Percentiles rank a stretch among this genome's conserved stretches.
Conservation (phyloP, 2,113 vertebrate species). For the Hymenochirus boettgeri region DNA sequence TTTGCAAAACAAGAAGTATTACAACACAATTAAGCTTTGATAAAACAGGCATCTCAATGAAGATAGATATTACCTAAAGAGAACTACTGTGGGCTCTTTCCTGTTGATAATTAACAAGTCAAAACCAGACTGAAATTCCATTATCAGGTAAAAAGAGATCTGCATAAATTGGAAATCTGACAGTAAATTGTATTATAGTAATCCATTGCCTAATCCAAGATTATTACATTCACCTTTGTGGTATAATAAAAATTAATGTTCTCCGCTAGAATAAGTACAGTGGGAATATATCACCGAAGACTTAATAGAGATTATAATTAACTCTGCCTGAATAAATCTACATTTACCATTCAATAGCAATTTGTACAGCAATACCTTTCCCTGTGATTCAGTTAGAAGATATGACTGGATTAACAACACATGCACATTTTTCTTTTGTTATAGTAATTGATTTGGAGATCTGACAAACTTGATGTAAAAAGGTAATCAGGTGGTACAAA, state of each 20-base stretch:
- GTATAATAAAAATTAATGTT: conserved; percentile 74
- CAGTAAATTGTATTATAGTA: conserved; percentile 70
- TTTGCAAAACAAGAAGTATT: not conserved
- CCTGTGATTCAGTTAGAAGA: conserved; percentile 45
- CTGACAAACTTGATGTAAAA: conserved; percentile 26
- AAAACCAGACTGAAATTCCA: conserved; percentile 27
- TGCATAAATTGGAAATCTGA: conserved; percentile 44
- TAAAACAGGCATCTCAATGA: not conserved
- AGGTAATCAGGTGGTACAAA: conserved; percentile 48
- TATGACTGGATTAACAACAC: conserved; percentile 46
- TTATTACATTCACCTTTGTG: conserved; percentile 71
- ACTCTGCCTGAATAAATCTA: conserved; percentile 70
- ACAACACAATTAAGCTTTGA: not conserved
- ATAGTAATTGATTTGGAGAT: conserved; percentile 34
- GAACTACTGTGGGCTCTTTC: not conserved
- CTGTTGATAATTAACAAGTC: not conserved
- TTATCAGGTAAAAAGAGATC: conserved; percentile 49
- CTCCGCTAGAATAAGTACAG: conserved; percentile 67
- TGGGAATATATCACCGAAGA: conserved; percentile 67
- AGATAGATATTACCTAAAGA: not conserved
- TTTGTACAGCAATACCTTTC: conserved; percentile 53
- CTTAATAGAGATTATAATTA: conserved; percentile 76
- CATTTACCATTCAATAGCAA: conserved; percentile 59
- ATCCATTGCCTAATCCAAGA: conserved; percentile 65
- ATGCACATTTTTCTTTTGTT: conserved; percentile 37